Base-by-base conservation (phyloP, 1,140 invertebrate genomes). In the Pseudomyrmex concolor region DNA sequence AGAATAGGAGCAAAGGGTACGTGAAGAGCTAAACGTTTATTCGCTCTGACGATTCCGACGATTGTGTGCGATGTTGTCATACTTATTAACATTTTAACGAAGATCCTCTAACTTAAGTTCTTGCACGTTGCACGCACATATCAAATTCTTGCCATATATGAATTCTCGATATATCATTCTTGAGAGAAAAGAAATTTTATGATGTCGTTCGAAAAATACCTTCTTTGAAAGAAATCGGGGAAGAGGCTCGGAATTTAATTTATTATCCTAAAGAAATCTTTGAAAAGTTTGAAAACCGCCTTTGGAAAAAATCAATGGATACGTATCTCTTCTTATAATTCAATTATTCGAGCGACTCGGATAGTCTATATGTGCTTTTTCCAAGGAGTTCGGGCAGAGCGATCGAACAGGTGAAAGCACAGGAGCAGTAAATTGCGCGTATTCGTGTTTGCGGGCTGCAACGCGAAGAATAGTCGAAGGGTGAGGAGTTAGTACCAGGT, bases 401-500 rank as follows among this genome's bases (percentile, higher is more conserved):
- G 77, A 84, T 91, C 88, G 89, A 92, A 90, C 89, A 86, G 89
- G 86, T 89, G 85, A 89, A 91, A 80, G 84, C 51, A 59, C 45
- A 82, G 59, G 66, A 82, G 50, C 67, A 64, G 77, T 84, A 82
- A 84, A 82, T 84, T 71, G 68, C 67, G 63, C 63, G 78, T 80
- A 67, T 76, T 70, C 64, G 80, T 77, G 81, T 77, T 77, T 70
- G 64, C 70, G 81, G 68, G 72, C 59, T 63, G 72, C 62, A 67
- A 34, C 34, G 50, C 34, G 70, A 82, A 81, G 68, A 73, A 76
- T 67, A 84, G 83, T 17, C 67, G 83, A 83, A 82, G 81, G 76
- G 51, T 84, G 86, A 86, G 87, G 68, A 91, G 84, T 86, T 87
- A 90, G 92, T 93, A 91, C 92, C 91, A 90, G 90, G 85, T 90